Percentiles rank a stretch among this genome's conserved stretches.
These are phyloP conservation scores for Pseudococcus longispinus DNA, from an alignment of 2,888 invertebrate species.

Conservation along the genomic window DNA sequence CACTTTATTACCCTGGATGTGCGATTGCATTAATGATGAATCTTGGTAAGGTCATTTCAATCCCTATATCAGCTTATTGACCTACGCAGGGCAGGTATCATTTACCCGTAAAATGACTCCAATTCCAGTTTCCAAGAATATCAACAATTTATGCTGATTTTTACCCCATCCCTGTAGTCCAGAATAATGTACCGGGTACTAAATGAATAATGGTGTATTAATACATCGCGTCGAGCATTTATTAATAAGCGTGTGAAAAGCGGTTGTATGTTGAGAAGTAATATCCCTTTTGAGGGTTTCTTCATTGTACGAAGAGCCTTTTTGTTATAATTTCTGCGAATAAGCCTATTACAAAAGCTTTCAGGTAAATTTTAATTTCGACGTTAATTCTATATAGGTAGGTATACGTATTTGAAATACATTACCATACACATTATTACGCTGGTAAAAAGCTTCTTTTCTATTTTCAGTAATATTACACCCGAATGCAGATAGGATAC, in stretches of 20 bases:
- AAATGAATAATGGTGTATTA: neutral
- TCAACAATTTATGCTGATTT: neutral
- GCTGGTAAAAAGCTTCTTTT: neutral
- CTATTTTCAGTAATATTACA: neutral
- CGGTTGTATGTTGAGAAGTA: neutral
- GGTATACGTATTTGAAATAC: neutral
- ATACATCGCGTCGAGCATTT: neutral
- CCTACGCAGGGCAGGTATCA: too few relatives aligned
- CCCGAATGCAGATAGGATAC: neutral
- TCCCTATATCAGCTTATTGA: too few relatives aligned
- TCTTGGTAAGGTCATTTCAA: too few relatives aligned
- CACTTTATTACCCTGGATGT: too few relatives aligned
- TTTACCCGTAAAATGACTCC: neutral
- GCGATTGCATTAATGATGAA: too few relatives aligned
- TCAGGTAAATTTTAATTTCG: slow-evolving; percentile 21
- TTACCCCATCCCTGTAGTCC: neutral
- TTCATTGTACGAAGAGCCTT: neutral
- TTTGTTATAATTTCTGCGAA: neutral
- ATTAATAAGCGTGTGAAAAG: slow-evolving; percentile 1
- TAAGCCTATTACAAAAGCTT: slow-evolving; percentile 25
- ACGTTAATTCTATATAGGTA: neutral
- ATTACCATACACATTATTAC: neutral
- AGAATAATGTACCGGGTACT: neutral
- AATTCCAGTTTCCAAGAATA: neutral
- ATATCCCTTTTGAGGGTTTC: neutral